Base-by-base conservation (phyloP, 2,888 invertebrate species). In the Eumacrocentrus americanus region DNA sequence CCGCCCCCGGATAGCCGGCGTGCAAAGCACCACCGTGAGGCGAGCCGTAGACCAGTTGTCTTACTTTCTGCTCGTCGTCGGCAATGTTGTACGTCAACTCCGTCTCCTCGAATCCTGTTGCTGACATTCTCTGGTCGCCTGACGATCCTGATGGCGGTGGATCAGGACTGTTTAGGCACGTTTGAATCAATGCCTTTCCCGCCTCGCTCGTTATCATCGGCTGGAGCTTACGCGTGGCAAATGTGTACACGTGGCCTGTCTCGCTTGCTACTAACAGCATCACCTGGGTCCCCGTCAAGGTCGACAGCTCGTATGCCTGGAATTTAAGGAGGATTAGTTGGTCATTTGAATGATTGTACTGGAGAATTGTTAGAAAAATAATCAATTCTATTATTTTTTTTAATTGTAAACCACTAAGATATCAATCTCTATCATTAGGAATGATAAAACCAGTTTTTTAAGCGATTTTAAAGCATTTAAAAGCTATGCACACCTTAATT, bases 171-270 rank as follows among this genome's bases (percentile, higher is more conserved):
- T 98, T 98, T 65, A 99, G 89, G 83, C 99, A 99, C 71, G 97
- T 98, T 85, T 99, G 98, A 77, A 99, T 99, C 72, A 99, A 86
- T 68, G 96, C 92, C 83, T 99, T 98, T 70, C 98, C 98, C 62
- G 93, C 92, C 81, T 94, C 93, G 71, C 97, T 97, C 48, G 97
- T 98, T 82, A 99, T 98, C 98, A 99, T 99, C 70, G 99, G 99
- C 83, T 98, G 97, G 56, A 99, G 87, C 82, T 97, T 97, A 71
- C 97, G 89, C 71, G 99, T 99, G 66, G 99, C 98, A 84, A 98
- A 99, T 65, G 99, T 99, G 85, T 99, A 99, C 76, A 99, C 99
- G 84, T 99, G 99, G 56, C 98, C 98, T 16, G 98, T 98, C 83
- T 98, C 98, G 67, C 95, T 97, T 63, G 98, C 98, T 69, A 99